Evolutionary conservation across 1,140 invertebrate species (phyloP).

Genomic region (Drosophila pallidifrons): DNA sequence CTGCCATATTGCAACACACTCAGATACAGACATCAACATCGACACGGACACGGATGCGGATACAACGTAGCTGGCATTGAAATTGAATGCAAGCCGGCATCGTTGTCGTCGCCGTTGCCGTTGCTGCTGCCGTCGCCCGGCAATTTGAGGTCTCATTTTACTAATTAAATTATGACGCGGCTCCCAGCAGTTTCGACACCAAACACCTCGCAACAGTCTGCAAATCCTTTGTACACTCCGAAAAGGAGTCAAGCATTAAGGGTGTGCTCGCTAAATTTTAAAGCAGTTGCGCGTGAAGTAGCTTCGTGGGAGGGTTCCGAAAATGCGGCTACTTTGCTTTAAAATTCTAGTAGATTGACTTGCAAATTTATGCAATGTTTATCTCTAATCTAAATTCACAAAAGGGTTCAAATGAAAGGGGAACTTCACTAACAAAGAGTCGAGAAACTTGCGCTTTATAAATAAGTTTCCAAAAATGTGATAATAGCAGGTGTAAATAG

Average conservation of each 20-base stretch:
- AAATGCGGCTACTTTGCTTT: slow-evolving; percentile 4
- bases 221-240: slow-evolving; percentile 32
- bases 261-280: slow-evolving; percentile 13
- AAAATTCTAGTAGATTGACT: slow-evolving; percentile 10
- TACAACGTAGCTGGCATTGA: slow-evolving; percentile 46
- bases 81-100: slow-evolving; percentile 56
- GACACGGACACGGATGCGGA: slow-evolving; percentile 21
- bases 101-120: slow-evolving; percentile 6
- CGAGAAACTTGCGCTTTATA: not conserved
- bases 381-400: not conserved
- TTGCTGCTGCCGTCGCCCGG: slow-evolving; percentile 10
- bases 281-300: not conserved
- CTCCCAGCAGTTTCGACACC: slow-evolving; percentile 52
- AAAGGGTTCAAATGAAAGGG: not conserved
- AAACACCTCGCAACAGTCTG: slow-evolving; percentile 34
- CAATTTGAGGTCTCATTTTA: slow-evolving; percentile 81
- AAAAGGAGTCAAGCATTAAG: not conserved
- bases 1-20: slow-evolving; percentile 13
- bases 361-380: not conserved
- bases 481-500: too few relatives aligned
- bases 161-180: slow-evolving; percentile 81
- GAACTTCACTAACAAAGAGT: not conserved
- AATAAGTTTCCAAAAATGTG: too few relatives aligned
- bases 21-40: slow-evolving; percentile 3
- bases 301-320: not conserved